These are phyloP conservation scores for Drosophila equinoxialis DNA, from an alignment of 1,140 invertebrate species.

Conservation along the genomic window DNA sequence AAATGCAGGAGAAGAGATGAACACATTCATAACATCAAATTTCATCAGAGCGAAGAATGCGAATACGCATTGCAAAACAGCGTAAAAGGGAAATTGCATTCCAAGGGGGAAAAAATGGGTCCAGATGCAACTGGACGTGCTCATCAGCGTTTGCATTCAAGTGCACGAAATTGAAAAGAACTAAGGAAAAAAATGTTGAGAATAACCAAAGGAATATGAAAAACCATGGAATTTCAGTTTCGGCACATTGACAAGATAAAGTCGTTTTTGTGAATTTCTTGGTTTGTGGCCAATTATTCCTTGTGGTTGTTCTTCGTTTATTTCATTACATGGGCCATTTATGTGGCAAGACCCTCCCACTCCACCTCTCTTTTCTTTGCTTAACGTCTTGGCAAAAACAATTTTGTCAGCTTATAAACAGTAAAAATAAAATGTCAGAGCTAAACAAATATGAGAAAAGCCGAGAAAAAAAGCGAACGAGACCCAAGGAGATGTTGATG, in stretches of 20 bases:
- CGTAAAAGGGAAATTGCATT: slow-evolving; percentile 35
- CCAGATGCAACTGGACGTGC: slow-evolving; percentile 22
- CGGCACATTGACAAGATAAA: slow-evolving; percentile 48
- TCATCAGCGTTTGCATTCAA: slow-evolving; percentile 43
- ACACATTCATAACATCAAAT: slow-evolving; percentile 51
- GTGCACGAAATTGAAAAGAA: slow-evolving; percentile 57
- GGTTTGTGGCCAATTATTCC: slow-evolving; percentile 57
- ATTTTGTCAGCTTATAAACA: slow-evolving; percentile 76
- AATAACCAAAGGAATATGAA: slow-evolving; percentile 5
- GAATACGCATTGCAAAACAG: slow-evolving; percentile 31
- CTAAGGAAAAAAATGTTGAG: neutral
- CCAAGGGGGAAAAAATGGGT: neutral
- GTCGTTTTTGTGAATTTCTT: slow-evolving; percentile 23
- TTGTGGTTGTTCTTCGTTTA: slow-evolving; percentile 36
- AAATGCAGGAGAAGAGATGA: slow-evolving; percentile 1
- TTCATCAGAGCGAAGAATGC: slow-evolving; percentile 28
- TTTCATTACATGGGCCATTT: slow-evolving; percentile 66
- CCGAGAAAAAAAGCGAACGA: slow-evolving; percentile 8
- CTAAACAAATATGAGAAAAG: slow-evolving; percentile 54
- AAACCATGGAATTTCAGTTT: slow-evolving; percentile 19
- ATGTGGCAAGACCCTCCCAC: slow-evolving; percentile 32
- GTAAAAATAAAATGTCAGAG: slow-evolving; percentile 69
- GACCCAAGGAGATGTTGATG: slow-evolving; percentile 18
- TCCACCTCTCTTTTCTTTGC: neutral
- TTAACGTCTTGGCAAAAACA: slow-evolving; percentile 37